Conservation (phyloP, 2,888 invertebrate genomes). For the Campopleginae sp. region DNA sequence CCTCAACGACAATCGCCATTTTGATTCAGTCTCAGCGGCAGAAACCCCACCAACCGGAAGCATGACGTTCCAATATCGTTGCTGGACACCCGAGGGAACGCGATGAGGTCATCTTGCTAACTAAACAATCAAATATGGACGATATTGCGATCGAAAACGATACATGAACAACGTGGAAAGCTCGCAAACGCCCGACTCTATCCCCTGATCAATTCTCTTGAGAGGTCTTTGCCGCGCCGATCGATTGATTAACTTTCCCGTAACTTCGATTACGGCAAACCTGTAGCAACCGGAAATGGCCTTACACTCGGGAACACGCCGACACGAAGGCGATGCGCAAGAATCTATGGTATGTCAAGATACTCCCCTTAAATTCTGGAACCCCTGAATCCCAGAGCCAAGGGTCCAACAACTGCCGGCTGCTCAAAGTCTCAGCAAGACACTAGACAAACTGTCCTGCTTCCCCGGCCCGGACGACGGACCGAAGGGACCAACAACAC, state of each 20-base stretch:
- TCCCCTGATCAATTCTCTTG: constrained; percentile 75
- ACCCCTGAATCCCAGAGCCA: constrained; percentile 36
- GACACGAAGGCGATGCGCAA: constrained; percentile 21
- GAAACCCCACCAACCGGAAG: neutral
- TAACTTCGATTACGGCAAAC: constrained; percentile 78
- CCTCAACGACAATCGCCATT: constrained; percentile 51
- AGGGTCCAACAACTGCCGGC: constrained; percentile 43
- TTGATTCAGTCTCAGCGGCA: constrained; percentile 35
- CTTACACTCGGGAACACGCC: constrained; percentile 13
- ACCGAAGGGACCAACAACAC: constrained; percentile 7
- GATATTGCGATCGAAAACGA: constrained; percentile 49
- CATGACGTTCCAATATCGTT: constrained; percentile 4
- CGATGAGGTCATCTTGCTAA: constrained; percentile 83
- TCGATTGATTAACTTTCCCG: constrained; percentile 80
- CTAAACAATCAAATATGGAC: constrained; percentile 84
- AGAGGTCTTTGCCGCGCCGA: constrained; percentile 71
- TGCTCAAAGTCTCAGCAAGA: constrained; percentile 36
- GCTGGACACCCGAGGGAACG: constrained; percentile 72
- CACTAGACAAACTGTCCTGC: constrained; percentile 33
- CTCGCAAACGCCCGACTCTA: constrained; percentile 69
- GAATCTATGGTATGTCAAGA: constrained; percentile 45
- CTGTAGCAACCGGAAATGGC: constrained; percentile 25
- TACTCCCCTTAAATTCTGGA: constrained; percentile 3
- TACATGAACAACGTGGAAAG: constrained; percentile 57
- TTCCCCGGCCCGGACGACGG: neutral